phyloP scores from a whole-genome alignment of 2,113 vertebrate genomes.

The Alectura lathami region DNA sequence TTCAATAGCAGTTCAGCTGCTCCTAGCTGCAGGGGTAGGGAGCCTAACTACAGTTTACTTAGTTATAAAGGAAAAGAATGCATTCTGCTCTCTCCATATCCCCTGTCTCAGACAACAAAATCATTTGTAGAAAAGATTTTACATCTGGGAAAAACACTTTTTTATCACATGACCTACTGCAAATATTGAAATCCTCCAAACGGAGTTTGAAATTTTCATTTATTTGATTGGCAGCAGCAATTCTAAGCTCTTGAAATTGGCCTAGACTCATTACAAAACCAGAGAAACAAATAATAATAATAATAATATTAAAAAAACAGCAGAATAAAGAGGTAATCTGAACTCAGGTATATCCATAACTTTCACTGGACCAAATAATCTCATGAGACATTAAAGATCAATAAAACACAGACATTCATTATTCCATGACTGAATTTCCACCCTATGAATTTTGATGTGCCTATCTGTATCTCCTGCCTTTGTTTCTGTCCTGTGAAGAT shows the following conservation, averaged over 20 bases:
- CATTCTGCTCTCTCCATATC: background rate
- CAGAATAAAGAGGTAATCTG: background rate
- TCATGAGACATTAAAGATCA: background rate
- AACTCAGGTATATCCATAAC: background rate
- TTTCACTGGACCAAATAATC: background rate
- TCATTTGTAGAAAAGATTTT: background rate
- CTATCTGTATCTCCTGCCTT: background rate
- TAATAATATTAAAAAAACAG: too few species aligned
- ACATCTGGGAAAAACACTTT: background rate
- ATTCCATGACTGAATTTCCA: background rate
- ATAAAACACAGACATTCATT: background rate
- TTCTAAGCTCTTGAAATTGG: background rate
- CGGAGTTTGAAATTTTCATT: background rate
- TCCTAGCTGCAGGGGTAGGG: background rate
- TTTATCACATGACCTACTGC: background rate
- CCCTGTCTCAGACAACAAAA: background rate
- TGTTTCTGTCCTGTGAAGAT: background rate
- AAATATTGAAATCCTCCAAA: background rate
- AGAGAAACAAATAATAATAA: too few species aligned
- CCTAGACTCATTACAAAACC: background rate
- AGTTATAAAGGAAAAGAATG: background rate
- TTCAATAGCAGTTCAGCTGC: background rate
- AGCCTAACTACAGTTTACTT: background rate
- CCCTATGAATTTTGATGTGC: background rate
- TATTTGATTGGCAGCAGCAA: background rate